Percentiles rank a stretch among this genome's conserved stretches.
These are phyloP conservation scores for Mesaphorura yosii DNA, from an alignment of 1,140 invertebrate species.

Conservation along the genomic window DNA sequence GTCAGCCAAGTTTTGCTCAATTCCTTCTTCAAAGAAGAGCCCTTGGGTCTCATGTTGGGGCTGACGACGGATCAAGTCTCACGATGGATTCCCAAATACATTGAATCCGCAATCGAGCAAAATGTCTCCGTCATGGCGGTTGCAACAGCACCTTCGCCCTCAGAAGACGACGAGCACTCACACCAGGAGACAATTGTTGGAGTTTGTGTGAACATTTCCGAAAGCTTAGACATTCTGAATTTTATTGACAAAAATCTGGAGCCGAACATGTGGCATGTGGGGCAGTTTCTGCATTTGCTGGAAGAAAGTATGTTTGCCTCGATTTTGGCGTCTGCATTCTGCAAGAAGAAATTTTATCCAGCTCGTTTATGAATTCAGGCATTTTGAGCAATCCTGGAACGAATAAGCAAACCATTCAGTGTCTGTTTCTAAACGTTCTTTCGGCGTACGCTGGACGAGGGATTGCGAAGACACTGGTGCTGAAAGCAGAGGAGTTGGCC, in stretches of 20 bases:
- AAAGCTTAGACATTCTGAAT: slow-evolving; percentile 8
- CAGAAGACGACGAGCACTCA: slow-evolving; percentile 7
- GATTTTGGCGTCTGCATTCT: neutral
- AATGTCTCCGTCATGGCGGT: slow-evolving; percentile 8
- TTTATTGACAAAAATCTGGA: slow-evolving; percentile 8
- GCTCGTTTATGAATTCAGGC: neutral
- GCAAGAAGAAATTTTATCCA: neutral
- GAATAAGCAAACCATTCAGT: neutral
- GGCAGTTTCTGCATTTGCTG: slow-evolving; percentile 4
- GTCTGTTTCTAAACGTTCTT: slow-evolving; percentile 4
- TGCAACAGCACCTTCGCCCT: too few relatives aligned
- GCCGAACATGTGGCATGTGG: slow-evolving; percentile 13
- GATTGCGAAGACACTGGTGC: slow-evolving; percentile 9
- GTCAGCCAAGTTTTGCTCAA: slow-evolving; percentile 8
- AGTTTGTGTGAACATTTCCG: slow-evolving; percentile 11
- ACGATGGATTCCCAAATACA: slow-evolving; percentile 13
- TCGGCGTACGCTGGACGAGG: slow-evolving; percentile 15
- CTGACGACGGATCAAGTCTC: slow-evolving; percentile 8
- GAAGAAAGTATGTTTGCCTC: slow-evolving; percentile 1
- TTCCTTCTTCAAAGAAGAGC: slow-evolving; percentile 14
- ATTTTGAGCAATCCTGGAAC: neutral
- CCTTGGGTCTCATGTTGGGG: slow-evolving; percentile 7
- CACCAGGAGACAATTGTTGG: slow-evolving; percentile 14
- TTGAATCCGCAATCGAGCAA: slow-evolving; percentile 1
- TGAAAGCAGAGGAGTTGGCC: slow-evolving; percentile 8